phyloP scores from a whole-genome alignment of 2,888 invertebrate species.

The Apocheima hispidaria region DNA sequence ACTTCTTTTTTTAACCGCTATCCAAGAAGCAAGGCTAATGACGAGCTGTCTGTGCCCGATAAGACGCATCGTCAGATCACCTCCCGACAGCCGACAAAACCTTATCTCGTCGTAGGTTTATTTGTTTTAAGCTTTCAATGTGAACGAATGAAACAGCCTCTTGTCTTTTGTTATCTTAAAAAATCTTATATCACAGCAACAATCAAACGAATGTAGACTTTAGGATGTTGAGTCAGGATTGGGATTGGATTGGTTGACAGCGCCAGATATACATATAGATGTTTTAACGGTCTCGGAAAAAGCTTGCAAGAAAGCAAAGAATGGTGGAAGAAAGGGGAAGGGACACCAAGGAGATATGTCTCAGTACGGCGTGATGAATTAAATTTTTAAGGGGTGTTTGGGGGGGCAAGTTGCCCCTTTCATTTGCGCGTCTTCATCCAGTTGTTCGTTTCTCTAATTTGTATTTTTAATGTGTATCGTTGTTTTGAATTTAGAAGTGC shows the following conservation, averaged over 20 bases:
- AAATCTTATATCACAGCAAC: conserved; percentile 46
- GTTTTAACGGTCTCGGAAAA: conserved; percentile 71
- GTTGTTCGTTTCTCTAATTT: conserved; percentile 79
- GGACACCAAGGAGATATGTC: conserved; percentile 82
- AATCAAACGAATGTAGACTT: conserved; percentile 38
- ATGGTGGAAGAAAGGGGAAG: conserved; percentile 82
- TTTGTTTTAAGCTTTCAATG: conserved; percentile 84
- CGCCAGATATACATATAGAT: conserved; percentile 60
- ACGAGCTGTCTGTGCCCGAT: conserved; percentile 48
- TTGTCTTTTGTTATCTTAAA: conserved; percentile 59
- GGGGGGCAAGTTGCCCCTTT: conserved; percentile 74
- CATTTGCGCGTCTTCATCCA: conserved; percentile 79
- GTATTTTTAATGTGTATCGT: conserved; percentile 65
- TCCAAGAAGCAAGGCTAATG: conserved; percentile 42
- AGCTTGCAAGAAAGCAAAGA: conserved; percentile 85
- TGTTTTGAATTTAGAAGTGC: conserved; percentile 38
- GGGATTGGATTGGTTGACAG: conserved; percentile 36
- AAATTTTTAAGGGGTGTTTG: conserved; percentile 84
- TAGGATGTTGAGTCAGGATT: neutral
- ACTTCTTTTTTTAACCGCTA: conserved; percentile 35
- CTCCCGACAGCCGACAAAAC: conserved; percentile 70
- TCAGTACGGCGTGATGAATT: conserved; percentile 83
- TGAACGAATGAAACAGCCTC: conserved; percentile 81
- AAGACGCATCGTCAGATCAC: conserved; percentile 72
- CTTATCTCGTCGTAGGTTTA: conserved; percentile 81